Evolutionary conservation across 2,113 vertebrate genomes (phyloP).

Genomic region (Rattus rattus): DNA sequence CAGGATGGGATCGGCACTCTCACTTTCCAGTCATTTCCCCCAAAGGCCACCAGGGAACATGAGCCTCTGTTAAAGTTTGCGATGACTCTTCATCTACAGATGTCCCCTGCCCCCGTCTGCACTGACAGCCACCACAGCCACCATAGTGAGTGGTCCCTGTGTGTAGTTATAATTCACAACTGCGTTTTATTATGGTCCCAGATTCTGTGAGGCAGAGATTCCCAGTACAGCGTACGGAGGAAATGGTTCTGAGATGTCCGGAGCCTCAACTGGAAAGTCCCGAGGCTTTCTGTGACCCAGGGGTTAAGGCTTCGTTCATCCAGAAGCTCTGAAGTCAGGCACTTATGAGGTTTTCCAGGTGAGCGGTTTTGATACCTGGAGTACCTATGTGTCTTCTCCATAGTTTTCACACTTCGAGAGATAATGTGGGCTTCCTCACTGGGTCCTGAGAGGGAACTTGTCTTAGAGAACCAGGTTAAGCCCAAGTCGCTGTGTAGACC

Average conservation of each 20-base stretch:
- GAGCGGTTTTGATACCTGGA: neutral
- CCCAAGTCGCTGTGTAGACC: neutral
- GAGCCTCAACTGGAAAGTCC: neutral
- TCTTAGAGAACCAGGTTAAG: neutral
- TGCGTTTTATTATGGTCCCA: neutral
- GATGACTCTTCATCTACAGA: neutral
- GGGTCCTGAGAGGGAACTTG: neutral
- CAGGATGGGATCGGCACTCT: neutral
- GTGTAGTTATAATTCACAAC: neutral
- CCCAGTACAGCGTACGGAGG: neutral
- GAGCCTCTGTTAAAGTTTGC: neutral
- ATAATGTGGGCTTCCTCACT: too few relatives aligned
- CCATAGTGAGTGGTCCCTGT: neutral
- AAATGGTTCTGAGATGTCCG: neutral
- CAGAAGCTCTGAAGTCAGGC: neutral
- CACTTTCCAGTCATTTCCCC: neutral
- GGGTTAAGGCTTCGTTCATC: neutral
- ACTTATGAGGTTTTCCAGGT: neutral
- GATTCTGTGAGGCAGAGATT: neutral
- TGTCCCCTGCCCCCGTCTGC: neutral
- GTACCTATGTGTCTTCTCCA: neutral
- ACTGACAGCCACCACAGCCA: neutral
- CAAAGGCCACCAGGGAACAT: neutral
- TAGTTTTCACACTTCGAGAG: neutral
- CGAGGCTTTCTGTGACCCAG: neutral